A percentile compares a stretch with the other conserved stretches of the same genome.
Evolutionary conservation across 2,888 invertebrate species (phyloP).

Genomic region (Globia sparganii): DNA sequence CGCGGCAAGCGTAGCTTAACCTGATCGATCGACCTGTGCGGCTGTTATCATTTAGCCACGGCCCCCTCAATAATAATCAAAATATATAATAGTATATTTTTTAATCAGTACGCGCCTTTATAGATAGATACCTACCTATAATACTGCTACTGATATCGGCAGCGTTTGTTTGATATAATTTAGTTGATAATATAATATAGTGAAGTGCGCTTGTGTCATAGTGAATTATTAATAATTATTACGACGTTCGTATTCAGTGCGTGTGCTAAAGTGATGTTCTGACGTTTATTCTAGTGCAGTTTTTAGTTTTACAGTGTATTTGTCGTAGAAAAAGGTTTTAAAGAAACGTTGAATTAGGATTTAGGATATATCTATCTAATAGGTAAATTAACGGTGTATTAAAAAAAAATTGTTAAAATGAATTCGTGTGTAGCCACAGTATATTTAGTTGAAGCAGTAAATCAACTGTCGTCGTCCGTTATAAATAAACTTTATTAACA

Average conservation of each 20-base stretch:
- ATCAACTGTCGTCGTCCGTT: slow-evolving; percentile 15
- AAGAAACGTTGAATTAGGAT: neutral
- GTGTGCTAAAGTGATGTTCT: slow-evolving; percentile 18
- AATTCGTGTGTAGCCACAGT: slow-evolving; percentile 16
- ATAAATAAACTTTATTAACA: neutral
- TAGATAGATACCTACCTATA: neutral
- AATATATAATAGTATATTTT: too few relatives aligned
- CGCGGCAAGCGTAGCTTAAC: too few relatives aligned
- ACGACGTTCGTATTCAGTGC: slow-evolving; percentile 10
- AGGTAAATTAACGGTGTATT: neutral
- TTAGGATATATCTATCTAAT: neutral
- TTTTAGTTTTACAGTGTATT: neutral
- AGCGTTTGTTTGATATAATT: slow-evolving; percentile 36
- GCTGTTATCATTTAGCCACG: too few relatives aligned
- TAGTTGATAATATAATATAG: slow-evolving; percentile 31
- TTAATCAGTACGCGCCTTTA: slow-evolving; percentile 37
- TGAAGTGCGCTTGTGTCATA: slow-evolving; percentile 18
- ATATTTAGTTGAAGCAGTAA: slow-evolving; percentile 17
- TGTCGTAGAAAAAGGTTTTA: neutral
- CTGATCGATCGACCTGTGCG: too few relatives aligned
- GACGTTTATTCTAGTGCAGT: slow-evolving; percentile 1
- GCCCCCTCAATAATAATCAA: neutral
- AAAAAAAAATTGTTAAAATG: neutral
- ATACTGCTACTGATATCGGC: slow-evolving; percentile 19
- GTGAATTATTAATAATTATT: slow-evolving; percentile 25